A percentile compares a stretch with the other conserved stretches of the same genome.
These are phyloP conservation scores for Psittacula cyanocephala DNA, from an alignment of 2,113 vertebrate species.

Conservation along the genomic window DNA sequence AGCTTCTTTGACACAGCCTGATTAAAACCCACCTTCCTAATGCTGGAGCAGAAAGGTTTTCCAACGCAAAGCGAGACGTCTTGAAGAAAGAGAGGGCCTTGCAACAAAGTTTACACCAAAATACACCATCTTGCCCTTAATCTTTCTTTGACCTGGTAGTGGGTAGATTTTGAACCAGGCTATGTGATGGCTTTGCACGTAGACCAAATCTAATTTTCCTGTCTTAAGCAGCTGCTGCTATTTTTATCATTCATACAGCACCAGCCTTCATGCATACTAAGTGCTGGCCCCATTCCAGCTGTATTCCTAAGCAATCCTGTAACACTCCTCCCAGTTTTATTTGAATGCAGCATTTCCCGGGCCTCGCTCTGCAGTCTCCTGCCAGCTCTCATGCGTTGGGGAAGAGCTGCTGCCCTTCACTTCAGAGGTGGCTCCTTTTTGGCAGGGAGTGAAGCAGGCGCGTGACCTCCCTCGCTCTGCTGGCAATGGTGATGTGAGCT, in stretches of 20 bases:
- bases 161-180: neutral
- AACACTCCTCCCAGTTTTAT: neutral
- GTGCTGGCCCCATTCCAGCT: neutral
- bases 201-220: neutral
- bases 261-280: slow-evolving; percentile 4
- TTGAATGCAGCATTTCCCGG: neutral
- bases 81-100: neutral
- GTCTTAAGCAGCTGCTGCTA: slow-evolving; percentile 25
- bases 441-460: neutral
- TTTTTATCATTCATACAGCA: slow-evolving; percentile 25
- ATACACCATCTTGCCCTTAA: neutral
- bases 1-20: neutral
- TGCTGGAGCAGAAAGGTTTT: neutral
- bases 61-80: neutral
- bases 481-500: neutral
- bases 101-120: neutral
- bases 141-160: neutral
- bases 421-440: neutral
- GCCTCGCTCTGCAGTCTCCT: neutral
- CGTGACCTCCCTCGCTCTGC: neutral
- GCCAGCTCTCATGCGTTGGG: neutral
- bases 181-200: neutral
- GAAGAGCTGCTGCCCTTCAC: neutral
- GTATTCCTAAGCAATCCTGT: neutral
- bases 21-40: neutral